Base-by-base conservation (phyloP, 2,113 vertebrate genomes). In the Barnardius zonarius region DNA sequence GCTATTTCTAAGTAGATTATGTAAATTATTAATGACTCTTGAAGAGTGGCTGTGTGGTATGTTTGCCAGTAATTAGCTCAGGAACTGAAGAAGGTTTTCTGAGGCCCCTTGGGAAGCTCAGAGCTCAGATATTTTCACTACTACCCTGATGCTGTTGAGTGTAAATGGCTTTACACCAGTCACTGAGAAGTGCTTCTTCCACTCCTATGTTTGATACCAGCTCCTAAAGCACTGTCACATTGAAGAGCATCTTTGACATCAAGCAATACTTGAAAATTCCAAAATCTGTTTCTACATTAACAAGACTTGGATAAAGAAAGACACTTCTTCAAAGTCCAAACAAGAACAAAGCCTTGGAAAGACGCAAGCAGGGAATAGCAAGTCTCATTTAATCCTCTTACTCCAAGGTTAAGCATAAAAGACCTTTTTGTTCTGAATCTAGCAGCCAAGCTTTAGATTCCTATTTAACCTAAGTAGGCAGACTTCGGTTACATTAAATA, bases 61-160 rank as follows among this genome's bases (percentile, higher is more conserved):
- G 44, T 94, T 97, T 77, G 86, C 27, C 92, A 69, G 69, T 70
- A 95, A 96, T 92, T 93, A 92, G 69, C 70, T 77, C 46, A 87
- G 82, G 41, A 95, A 88, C 57, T 91, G 78, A 79, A 84, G 78
- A 79, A 84, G 19, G 11, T 52, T 94, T 69, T 39, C 17, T 35
- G 74, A 78, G 73, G 24, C 7, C 20, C 16, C 20, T 73, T 5
- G 7, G 31, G 24, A 90, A 67, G 14, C 49, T 49, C 28, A 18
- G 18, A 82, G 46, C 14, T 72, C 8, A 37, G 20, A 18, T 30
- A 24, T 10, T 23, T 48, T 69, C 49, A 22, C 39, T n/a, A 1
- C 10, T 35, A 3, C 8, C 23, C 30, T 39, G 24, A 4, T 6
- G 11, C 22, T 79, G 22, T 4, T 46, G 35, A 22, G 17, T 49